Percentiles rank a stretch among this genome's conserved stretches.
Conservation (phyloP, 2,888 invertebrate species). For the Scaptomyza flava region DNA sequence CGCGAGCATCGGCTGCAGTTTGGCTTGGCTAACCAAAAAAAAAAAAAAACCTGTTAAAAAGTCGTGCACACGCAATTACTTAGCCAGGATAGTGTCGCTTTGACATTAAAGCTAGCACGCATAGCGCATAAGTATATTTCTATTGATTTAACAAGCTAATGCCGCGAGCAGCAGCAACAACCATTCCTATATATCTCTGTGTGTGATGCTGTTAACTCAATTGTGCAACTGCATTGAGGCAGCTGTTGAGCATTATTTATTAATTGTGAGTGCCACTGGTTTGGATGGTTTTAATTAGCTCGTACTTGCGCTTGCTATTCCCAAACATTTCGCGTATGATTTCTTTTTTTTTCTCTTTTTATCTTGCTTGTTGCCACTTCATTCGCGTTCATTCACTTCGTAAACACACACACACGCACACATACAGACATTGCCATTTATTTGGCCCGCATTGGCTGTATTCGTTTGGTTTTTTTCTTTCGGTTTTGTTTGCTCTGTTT, state of each 20-base stretch:
- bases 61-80: conserved; percentile 77
- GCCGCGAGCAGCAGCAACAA: conserved; percentile 8
- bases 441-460: conserved; percentile 38
- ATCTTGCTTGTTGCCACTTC: conserved; percentile 30
- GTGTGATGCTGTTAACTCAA: conserved; percentile 22
- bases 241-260: conserved; percentile 54
- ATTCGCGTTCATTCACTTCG: conserved; percentile 45
- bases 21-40: neutral
- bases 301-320: conserved; percentile 60
- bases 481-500: conserved; percentile 38
- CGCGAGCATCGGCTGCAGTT: conserved; percentile 56
- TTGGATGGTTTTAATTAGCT: conserved; percentile 55
- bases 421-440: conserved; percentile 23
- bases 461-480: neutral
- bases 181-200: conserved; percentile 3
- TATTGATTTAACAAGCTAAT: conserved; percentile 74
- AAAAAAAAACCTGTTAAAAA: conserved; percentile 36
- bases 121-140: conserved; percentile 38
- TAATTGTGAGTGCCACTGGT: conserved; percentile 28
- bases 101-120: conserved; percentile 34
- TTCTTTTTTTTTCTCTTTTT: neutral
- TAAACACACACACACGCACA: conserved; percentile 30
- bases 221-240: conserved; percentile 27
- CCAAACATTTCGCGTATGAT: conserved; percentile 46
- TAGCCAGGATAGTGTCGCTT: conserved; percentile 44